These are phyloP conservation scores for Lasioglossum zephyrum DNA, from an alignment of 2,888 invertebrate genomes.

Conservation along the genomic window DNA sequence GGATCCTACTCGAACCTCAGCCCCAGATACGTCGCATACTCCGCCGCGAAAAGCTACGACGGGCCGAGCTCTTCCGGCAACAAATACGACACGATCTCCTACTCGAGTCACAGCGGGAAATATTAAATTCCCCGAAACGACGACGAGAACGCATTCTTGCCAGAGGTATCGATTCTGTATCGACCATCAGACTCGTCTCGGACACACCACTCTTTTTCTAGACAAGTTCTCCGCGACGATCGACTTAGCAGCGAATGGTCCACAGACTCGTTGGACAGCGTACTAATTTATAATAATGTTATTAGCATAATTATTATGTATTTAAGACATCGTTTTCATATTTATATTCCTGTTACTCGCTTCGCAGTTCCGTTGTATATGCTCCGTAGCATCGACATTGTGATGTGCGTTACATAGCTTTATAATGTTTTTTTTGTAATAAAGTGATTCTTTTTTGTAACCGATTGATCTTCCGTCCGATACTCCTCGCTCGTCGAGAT, in stretches of 20 bases:
- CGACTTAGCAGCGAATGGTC: conserved; percentile 23
- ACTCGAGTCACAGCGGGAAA: conserved; percentile 78
- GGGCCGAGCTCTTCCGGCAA: conserved; percentile 62
- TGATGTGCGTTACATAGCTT: conserved; percentile 71
- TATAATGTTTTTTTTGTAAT: conserved; percentile 68
- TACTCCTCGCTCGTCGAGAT: neutral
- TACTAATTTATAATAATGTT: conserved; percentile 35
- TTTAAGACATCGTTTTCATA: conserved; percentile 63
- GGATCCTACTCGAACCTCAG: conserved; percentile 76
- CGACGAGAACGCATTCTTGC: neutral
- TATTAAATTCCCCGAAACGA: conserved; percentile 60
- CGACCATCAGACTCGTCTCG: neutral
- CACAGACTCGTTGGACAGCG: conserved; percentile 15
- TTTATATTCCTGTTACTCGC: conserved; percentile 68
- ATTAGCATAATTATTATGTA: conserved; percentile 46
- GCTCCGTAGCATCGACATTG: conserved; percentile 47
- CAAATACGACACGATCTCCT: conserved; percentile 83
- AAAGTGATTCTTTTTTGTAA: conserved; percentile 59
- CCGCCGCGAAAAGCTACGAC: conserved; percentile 69
- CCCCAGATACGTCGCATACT: conserved; percentile 75
- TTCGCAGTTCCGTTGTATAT: conserved; percentile 35
- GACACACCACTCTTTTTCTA: neutral
- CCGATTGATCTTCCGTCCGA: neutral
- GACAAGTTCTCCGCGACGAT: neutral
- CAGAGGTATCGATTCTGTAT: neutral